Base-by-base conservation (phyloP, 2,888 invertebrate species). In the Mamestra brassicae region DNA sequence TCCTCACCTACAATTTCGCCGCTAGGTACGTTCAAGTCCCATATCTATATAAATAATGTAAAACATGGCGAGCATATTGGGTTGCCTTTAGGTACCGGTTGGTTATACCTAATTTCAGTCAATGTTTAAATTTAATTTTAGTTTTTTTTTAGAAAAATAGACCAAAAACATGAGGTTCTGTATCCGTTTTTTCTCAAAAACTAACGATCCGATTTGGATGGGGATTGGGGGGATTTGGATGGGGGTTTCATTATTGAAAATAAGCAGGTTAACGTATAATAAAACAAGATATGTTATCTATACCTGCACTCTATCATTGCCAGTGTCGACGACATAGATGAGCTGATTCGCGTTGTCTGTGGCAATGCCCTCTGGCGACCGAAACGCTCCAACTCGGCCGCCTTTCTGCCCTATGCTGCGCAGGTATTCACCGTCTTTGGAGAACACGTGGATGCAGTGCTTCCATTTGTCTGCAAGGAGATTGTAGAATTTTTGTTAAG, bases 301-400 rank as follows among this genome's bases (percentile, higher is more conserved):
- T 60, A 96, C 97, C 92, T 97, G 96, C 7, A 97, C 96, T 73
- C 98, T 96, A 89, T 98, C 98, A 89, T 98, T 98, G 77, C 98
- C 98, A 75, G 98, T 98, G 89, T 98, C 98, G 65, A 97, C 98
- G 0, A 98, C 97, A 84, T 98, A 97, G 26, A 98, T 96, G 71
- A 96, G 96, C 75, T 97, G 95, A 54, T 97, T 97, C 17, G 92
- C 89, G 78, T 95, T 95, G 69, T 97, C 97, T 0, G 96, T 91
- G 3, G 98, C 97, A 71, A 98, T 97, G 54, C 98, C 98, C 94
- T 98, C 98, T 0, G 98, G 98, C 45, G 97, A 97, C 36, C 97
- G 95, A 87, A 98, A 97, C 91, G 97, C 97, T 3, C 97, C 97
- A 11, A 96, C 94, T 3, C 97, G 96, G 52, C 97, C 97, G 38